A percentile compares a stretch with the other conserved stretches of the same genome.
Evolutionary conservation across 2,797 vertebrate species (phyloP).

Genomic region (Manis javanica): DNA sequence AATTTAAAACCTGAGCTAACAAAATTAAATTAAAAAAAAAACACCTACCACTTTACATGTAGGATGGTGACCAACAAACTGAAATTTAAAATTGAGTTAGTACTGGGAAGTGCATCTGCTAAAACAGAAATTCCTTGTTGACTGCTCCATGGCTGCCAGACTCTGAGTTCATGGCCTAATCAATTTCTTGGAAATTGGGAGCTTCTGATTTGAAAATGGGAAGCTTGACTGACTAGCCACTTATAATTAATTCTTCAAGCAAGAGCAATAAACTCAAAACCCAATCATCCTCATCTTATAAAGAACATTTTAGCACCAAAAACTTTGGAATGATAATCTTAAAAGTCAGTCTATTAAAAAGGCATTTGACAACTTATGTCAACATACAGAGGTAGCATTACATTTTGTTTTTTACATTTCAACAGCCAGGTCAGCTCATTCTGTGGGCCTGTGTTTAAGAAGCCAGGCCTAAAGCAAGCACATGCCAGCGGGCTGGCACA

Average conservation of each 20-base stretch:
- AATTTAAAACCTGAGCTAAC: neutral
- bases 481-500: neutral
- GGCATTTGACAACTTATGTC: neutral
- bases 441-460: too few relatives aligned
- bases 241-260: neutral
- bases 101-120: neutral
- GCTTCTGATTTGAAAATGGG: neutral
- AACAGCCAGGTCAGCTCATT: neutral
- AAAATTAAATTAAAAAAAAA: neutral
- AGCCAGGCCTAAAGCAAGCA: neutral
- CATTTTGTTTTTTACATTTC: neutral
- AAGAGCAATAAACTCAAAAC: neutral
- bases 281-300: neutral
- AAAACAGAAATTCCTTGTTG: neutral
- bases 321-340: neutral
- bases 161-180: neutral
- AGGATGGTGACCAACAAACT: neutral
- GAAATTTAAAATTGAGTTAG: neutral
- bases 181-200: neutral
- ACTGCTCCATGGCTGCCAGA: fast-evolving
- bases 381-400: fast-evolving
- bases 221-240: neutral
- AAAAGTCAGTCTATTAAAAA: neutral
- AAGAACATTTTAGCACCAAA: neutral
- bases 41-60: neutral